Percentiles rank a stretch among this genome's conserved stretches.
phyloP scores from a whole-genome alignment of 2,113 vertebrate species.

The Athene noctua region DNA sequence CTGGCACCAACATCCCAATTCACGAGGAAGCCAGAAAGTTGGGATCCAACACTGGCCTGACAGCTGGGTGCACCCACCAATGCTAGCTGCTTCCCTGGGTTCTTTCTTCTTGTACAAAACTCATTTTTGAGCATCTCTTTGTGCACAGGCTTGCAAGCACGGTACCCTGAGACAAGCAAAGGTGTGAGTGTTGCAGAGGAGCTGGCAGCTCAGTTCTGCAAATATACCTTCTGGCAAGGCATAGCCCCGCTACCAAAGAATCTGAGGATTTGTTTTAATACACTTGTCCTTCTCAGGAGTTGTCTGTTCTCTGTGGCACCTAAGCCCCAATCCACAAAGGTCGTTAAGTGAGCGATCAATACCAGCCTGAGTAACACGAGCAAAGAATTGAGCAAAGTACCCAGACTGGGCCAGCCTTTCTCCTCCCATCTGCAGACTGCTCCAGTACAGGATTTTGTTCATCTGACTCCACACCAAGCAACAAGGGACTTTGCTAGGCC shows the following conservation, averaged over 20 bases:
- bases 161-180: background rate
- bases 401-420: background rate
- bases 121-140: background rate
- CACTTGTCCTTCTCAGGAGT: background rate
- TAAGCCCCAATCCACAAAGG: background rate
- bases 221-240: background rate
- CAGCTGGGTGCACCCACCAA: accelerated
- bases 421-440: background rate
- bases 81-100: background rate
- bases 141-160: background rate
- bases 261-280: background rate
- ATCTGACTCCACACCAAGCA: background rate
- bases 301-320: accelerated
- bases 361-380: background rate
- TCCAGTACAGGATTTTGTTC: background rate
- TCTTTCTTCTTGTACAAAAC: background rate
- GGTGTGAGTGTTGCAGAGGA: background rate
- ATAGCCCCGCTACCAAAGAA: background rate
- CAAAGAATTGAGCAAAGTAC: background rate
- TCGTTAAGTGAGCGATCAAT: background rate
- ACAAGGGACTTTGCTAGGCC: background rate
- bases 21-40: background rate
- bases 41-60: background rate
- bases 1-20: background rate
- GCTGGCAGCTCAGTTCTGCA: background rate